phyloP scores from a whole-genome alignment of 1,140 invertebrate genomes.

The Triops longicaudatus region DNA sequence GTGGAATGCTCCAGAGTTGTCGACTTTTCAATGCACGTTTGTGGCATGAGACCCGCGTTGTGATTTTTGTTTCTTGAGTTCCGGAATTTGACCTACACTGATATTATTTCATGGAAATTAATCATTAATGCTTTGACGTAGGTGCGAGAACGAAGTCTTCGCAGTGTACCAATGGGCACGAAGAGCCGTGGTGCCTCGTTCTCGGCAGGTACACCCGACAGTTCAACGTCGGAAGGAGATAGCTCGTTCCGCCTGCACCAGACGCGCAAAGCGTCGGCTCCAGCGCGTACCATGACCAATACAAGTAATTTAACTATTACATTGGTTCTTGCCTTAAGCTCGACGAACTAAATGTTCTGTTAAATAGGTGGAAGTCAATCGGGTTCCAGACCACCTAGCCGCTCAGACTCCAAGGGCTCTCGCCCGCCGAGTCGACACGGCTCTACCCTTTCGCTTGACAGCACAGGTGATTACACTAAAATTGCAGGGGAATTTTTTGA shows the following conservation, averaged over 20 bases:
- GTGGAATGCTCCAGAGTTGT: neutral
- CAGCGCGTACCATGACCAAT: slow-evolving; percentile 32
- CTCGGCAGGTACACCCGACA: slow-evolving; percentile 73
- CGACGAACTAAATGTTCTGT: slow-evolving; percentile 1
- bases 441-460: slow-evolving; percentile 82
- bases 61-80: neutral
- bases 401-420: slow-evolving; percentile 51
- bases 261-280: slow-evolving; percentile 36
- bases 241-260: slow-evolving; percentile 47
- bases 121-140: slow-evolving; percentile 39
- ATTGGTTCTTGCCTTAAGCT: neutral
- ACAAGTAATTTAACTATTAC: slow-evolving; percentile 31
- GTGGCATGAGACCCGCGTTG: neutral
- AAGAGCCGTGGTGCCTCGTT: slow-evolving; percentile 59
- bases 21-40: neutral
- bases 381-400: slow-evolving; percentile 63
- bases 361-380: slow-evolving; percentile 48
- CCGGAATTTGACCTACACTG: neutral
- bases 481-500: neutral
- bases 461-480: slow-evolving; percentile 54
- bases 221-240: slow-evolving; percentile 70
- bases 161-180: slow-evolving; percentile 71
- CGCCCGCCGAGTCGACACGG: slow-evolving; percentile 87
- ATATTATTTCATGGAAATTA: neutral
- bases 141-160: slow-evolving; percentile 77